Evolutionary conservation across 2,113 vertebrate species (phyloP), one percentile per base, ranked within the genome.

Genomic region (Eublepharis macularius): DNA sequence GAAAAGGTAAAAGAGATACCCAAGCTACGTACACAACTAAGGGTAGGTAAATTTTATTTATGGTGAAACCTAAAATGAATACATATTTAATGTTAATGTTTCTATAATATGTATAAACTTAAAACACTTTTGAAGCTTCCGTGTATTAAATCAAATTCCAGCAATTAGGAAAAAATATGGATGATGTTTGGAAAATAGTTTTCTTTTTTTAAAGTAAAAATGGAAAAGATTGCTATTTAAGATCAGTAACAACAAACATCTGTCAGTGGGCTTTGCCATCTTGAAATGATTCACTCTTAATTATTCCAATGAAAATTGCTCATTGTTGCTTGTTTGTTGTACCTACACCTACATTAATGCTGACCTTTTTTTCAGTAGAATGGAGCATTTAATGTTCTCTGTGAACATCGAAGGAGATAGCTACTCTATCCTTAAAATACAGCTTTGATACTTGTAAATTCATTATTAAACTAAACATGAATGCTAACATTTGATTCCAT

Each of bases 1-100:
- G 97, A 98, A 90, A 97, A 98, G 73, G 97, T 99, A 82, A 97
- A 96, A 85, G 99, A 99, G 74, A 97, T 99, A 89, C 98, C 98
- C 13, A 97, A 94, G 90, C 89, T 99, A 78, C 97, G 96, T 90
- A 77, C 94, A 80, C 98, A 98, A 86, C 96, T 99, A 82, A 97
- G 97, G 97, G 99, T 99, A 89, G 92, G 93, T 85, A 10, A 11
- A 45, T 74, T 90, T 87, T 12, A 91, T 8, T 51, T 86, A 39
- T 47, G 5, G 32, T 76, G 26, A 60, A 41, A 83, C 63, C 11
- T 63, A 34, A 66, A 49, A 26, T 65, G 8, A 6, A 66, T 74
- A 45, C 51, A 7, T 26, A 81, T 49, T 6, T 17, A 45, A 9
- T 83, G 6, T 76, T 47, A 75, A 65, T 83, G 54, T 83, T 26